Conservation (phyloP, 2,797 vertebrate species). For the Betta splendens region DNA sequence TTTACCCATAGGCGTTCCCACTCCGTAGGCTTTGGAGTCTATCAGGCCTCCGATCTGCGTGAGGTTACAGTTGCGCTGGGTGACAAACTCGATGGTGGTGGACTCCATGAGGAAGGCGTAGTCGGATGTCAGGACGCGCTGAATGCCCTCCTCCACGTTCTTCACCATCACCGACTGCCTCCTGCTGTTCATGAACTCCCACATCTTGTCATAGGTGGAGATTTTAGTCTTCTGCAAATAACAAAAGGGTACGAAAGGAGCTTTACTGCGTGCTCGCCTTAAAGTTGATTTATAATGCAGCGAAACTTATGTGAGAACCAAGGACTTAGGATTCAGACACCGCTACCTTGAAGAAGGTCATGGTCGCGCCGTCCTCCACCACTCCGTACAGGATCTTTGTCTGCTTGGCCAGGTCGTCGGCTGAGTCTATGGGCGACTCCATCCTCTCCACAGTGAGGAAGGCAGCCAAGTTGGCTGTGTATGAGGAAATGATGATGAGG, state of each 20-base stretch:
- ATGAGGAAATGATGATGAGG: constrained; percentile 99
- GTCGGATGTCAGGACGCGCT: constrained; percentile 93
- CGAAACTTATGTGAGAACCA: too few relatives aligned
- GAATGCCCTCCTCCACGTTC: constrained; percentile 95
- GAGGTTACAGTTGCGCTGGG: constrained; percentile 98
- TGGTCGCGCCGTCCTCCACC: constrained; percentile 95
- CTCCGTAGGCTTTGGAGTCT: constrained; percentile 98
- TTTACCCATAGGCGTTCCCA: constrained; percentile 96
- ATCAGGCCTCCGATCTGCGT: constrained; percentile 97
- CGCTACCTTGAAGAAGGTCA: constrained; percentile 98
- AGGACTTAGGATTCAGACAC: too few relatives aligned
- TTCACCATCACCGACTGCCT: constrained; percentile 95
- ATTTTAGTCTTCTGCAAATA: constrained; percentile 92
- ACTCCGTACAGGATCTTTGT: constrained; percentile 97
- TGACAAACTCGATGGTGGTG: constrained; percentile 98
- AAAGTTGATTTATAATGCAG: too few relatives aligned
- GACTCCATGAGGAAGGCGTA: constrained; percentile 98
- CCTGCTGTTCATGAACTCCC: constrained; percentile 99
- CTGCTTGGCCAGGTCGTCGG: constrained; percentile 97
- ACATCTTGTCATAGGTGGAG: constrained; percentile 98
- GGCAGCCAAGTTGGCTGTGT: constrained; percentile 97
- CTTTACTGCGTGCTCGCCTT: too few relatives aligned
- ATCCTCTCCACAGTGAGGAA: constrained; percentile 99
- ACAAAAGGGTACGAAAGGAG: constrained; percentile 1
- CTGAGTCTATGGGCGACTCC: constrained; percentile 98